Evolutionary conservation across 1,140 invertebrate species (phyloP).

Genomic region (Phymastichus coffea): DNA sequence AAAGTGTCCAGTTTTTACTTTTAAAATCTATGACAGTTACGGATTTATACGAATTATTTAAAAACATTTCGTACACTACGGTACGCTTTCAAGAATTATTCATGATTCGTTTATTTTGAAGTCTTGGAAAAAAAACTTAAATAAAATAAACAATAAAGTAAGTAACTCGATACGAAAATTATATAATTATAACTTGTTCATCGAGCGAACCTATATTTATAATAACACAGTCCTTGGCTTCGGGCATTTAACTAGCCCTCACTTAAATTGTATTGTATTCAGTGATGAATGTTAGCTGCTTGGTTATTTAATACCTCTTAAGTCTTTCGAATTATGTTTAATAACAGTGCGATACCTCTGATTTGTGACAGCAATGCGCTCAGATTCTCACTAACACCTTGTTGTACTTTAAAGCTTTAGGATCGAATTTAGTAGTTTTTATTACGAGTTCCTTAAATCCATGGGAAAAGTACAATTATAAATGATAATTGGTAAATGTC

Average conservation of each 20-base stretch:
- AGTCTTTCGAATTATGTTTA: slow-evolving; percentile 7
- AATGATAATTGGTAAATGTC: neutral
- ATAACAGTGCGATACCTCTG: slow-evolving; percentile 10
- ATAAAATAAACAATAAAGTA: too few relatives aligned
- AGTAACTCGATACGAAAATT: too few relatives aligned
- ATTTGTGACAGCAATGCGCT: slow-evolving; percentile 16
- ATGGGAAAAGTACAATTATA: neutral
- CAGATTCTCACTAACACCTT: slow-evolving; percentile 19
- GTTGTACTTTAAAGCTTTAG: too few relatives aligned
- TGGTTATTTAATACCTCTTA: slow-evolving; percentile 4
- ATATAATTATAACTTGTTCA: slow-evolving; percentile 5
- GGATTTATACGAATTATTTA: too few relatives aligned
- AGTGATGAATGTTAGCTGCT: slow-evolving; percentile 31
- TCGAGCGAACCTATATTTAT: neutral
- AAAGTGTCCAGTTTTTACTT: too few relatives aligned
- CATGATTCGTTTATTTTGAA: too few relatives aligned
- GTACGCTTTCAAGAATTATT: too few relatives aligned
- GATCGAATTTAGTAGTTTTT: too few relatives aligned
- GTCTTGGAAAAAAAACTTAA: too few relatives aligned
- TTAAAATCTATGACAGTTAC: too few relatives aligned
- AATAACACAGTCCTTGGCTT: slow-evolving; percentile 26
- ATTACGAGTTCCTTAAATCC: too few relatives aligned
- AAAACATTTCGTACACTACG: too few relatives aligned
- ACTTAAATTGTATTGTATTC: slow-evolving; percentile 16
- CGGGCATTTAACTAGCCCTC: neutral